Evolutionary conservation across 2,113 vertebrate genomes (phyloP), one percentile per base, ranked within the genome.

Genomic region (Passer montanus): DNA sequence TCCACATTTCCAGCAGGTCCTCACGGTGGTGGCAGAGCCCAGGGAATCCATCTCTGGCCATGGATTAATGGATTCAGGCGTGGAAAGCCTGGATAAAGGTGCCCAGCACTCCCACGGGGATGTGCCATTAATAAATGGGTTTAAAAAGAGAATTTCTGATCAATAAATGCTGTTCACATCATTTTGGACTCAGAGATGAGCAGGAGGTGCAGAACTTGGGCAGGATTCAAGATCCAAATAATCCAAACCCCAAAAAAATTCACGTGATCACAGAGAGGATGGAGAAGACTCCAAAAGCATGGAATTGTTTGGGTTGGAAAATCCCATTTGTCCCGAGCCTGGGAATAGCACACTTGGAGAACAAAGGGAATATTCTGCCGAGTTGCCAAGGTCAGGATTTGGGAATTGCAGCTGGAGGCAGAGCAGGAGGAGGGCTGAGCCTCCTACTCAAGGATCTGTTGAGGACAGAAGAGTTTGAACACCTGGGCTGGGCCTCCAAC

Each of bases 41-140:
- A 90, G 92, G 63, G 68, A 97, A 98, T 98, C 96, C 95, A 97
- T 96, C 97, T 97, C 96, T 90, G 94, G 92, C 91, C 84, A 74
- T 47, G 91, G 90, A 92, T 94, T 87, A 97, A 96, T 76, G 95
- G 97, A 95, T 73, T 84, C 81, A 53, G 84, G 90, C 18, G 0
- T 59, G 81, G 76, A 73, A 53, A 60, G 78, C 58, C 59, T 50
- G 37, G 64, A 39, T 74, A 67, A 43, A 91, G 93, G 27, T 80
- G 58, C 73, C 44, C 10, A 20, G 80, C 0, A 0, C 35, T 72
- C 66, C 20, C 58, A 11, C 0, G 1, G 53, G 75, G 68, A 24
- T 37, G 37, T 56, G 46, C 35, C 49, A 4, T 58, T 67, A 66
- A 50, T 55, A 80, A 89, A 80, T 2, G 13, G 31, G 33, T 53